Percentiles rank a stretch among this genome's conserved stretches.
phyloP scores from a whole-genome alignment of 2,888 invertebrate genomes.

The Rhabditophanes sp. region DNA sequence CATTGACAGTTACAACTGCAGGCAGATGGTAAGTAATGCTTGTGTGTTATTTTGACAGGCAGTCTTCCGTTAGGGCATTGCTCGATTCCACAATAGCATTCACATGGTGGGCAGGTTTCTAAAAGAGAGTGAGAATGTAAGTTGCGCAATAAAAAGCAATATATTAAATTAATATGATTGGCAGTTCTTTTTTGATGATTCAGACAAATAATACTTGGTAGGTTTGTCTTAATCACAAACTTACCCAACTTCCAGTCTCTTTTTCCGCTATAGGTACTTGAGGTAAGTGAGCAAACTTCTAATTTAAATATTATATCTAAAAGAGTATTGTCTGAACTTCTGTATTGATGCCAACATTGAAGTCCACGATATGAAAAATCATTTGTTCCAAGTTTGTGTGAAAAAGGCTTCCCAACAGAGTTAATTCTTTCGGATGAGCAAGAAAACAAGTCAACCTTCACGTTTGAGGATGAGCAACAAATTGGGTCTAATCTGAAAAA shows the following conservation, averaged over 20 bases:
- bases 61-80: slow-evolving; percentile 28
- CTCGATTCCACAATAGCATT: slow-evolving; percentile 35
- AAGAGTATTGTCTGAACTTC: slow-evolving; percentile 23
- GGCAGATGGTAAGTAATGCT: slow-evolving; percentile 14
- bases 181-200: slow-evolving; percentile 1
- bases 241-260: slow-evolving; percentile 1
- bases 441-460: slow-evolving; percentile 23
- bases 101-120: slow-evolving; percentile 20
- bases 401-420: slow-evolving; percentile 16
- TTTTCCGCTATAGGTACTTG: slow-evolving; percentile 17
- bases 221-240: slow-evolving; percentile 1
- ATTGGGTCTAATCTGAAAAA: slow-evolving; percentile 33
- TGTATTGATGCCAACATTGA: slow-evolving; percentile 43
- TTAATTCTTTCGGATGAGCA: slow-evolving; percentile 39
- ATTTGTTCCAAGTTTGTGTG: slow-evolving; percentile 13
- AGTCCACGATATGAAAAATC: slow-evolving; percentile 24
- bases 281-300: slow-evolving; percentile 32
- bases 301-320: slow-evolving; percentile 40
- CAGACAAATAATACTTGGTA: neutral
- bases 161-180: neutral
- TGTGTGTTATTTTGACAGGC: slow-evolving; percentile 31
- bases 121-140: slow-evolving; percentile 2
- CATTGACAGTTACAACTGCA: slow-evolving; percentile 35
- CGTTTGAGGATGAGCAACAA: slow-evolving; percentile 31
- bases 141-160: neutral